phyloP scores from a whole-genome alignment of 2,113 vertebrate genomes.

The Elaphurus davidianus region DNA sequence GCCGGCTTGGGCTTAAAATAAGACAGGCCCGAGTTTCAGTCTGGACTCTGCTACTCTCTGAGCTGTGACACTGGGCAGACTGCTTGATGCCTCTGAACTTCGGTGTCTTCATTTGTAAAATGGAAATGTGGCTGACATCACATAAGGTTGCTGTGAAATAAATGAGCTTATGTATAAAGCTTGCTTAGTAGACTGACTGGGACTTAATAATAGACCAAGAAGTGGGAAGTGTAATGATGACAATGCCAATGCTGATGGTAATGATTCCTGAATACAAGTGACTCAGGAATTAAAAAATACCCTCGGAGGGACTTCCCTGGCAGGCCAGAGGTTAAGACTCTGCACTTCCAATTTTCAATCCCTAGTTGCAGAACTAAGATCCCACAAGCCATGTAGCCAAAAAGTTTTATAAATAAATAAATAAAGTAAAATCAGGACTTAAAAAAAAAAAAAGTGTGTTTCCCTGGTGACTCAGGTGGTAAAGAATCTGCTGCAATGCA shows the following conservation, averaged over 20 bases:
- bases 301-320: accelerated
- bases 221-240: background rate
- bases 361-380: background rate
- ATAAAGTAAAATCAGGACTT: background rate
- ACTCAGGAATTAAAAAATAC: background rate
- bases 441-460: background rate
- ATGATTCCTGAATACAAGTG: background rate
- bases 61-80: background rate
- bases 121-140: background rate
- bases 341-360: background rate
- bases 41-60: background rate
- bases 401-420: background rate
- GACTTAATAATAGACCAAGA: background rate
- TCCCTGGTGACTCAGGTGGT: background rate
- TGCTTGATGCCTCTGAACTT: background rate
- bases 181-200: background rate
- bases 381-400: background rate
- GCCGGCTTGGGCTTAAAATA: background rate
- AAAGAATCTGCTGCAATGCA: background rate
- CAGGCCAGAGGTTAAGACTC: background rate
- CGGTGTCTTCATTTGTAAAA: background rate
- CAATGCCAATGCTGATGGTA: background rate
- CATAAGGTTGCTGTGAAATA: background rate
- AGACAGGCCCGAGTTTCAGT: background rate
- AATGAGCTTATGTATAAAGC: background rate